phyloP scores from a whole-genome alignment of 1,140 invertebrate genomes.

The Ceratosolen fusciceps region DNA sequence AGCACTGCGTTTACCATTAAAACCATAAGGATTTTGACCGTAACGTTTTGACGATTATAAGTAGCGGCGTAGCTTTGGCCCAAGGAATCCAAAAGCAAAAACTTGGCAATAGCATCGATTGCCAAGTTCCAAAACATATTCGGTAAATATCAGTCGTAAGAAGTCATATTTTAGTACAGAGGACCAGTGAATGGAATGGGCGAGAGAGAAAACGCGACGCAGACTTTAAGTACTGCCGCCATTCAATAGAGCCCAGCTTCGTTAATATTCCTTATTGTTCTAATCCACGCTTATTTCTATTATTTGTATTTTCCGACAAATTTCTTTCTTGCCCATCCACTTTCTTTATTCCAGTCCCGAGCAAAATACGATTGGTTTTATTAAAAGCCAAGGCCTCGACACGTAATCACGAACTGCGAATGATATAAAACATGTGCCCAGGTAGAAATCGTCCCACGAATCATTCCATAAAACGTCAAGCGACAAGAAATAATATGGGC shows the following conservation, averaged over 20 bases:
- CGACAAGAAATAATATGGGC: conserved; percentile 26
- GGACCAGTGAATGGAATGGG: not conserved
- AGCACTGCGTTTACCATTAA: too few relatives aligned
- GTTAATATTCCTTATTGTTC: conserved; percentile 26
- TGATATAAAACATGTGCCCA: not conserved
- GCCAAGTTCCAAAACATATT: too few relatives aligned
- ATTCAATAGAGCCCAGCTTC: conserved; percentile 23
- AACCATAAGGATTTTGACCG: too few relatives aligned
- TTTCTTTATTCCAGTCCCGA: not conserved
- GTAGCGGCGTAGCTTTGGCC: too few relatives aligned
- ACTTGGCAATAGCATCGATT: too few relatives aligned
- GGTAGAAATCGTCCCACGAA: not conserved
- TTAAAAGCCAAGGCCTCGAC: not conserved
- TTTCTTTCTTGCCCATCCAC: not conserved
- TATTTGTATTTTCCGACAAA: not conserved
- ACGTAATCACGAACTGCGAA: not conserved
- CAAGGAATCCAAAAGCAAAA: not conserved
- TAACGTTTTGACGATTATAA: too few relatives aligned
- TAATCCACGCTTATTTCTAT: not conserved
- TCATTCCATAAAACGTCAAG: not conserved
- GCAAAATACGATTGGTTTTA: not conserved
- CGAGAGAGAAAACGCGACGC: not conserved
- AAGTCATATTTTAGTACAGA: not conserved
- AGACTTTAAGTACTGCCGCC: conserved; percentile 3
- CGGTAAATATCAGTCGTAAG: too few relatives aligned